Evolutionary conservation across 2,797 vertebrate genomes (phyloP).

Genomic region (Erethizon dorsatum): DNA sequence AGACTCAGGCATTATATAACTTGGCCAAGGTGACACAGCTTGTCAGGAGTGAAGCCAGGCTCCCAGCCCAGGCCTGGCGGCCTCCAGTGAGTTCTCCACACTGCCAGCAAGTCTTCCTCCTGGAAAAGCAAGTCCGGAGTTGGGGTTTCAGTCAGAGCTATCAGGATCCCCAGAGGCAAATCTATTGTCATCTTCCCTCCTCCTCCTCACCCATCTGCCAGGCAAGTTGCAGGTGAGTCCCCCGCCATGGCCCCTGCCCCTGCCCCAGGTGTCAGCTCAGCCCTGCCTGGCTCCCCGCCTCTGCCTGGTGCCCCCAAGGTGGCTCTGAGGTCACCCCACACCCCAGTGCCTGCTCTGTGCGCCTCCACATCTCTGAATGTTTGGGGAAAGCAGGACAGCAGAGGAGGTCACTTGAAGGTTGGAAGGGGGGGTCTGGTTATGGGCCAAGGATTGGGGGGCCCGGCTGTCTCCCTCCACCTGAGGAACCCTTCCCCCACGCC

Average conservation of each 20-base stretch:
- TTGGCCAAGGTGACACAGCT: slow-evolving; percentile 83
- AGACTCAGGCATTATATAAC: slow-evolving; percentile 80
- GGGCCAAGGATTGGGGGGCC: slow-evolving; percentile 27
- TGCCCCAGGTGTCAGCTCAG: slow-evolving; percentile 75
- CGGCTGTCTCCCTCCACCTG: slow-evolving; percentile 2
- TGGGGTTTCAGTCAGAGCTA: slow-evolving; percentile 76
- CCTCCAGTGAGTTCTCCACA: slow-evolving; percentile 71
- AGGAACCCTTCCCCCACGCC: slow-evolving; percentile 8
- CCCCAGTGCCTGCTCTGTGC: slow-evolving; percentile 27
- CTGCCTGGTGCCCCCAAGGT: slow-evolving; percentile 82
- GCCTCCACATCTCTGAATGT: slow-evolving; percentile 15
- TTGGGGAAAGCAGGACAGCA: slow-evolving; percentile 46
- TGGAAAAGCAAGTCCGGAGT: slow-evolving; percentile 75
- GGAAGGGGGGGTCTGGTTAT: slow-evolving; percentile 48
- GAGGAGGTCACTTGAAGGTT: slow-evolving; percentile 84
- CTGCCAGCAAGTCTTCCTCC: slow-evolving; percentile 77
- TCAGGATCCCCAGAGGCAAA: slow-evolving; percentile 79
- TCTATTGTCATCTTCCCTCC: slow-evolving; percentile 81
- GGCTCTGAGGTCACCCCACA: slow-evolving; percentile 82
- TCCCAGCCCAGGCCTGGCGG: slow-evolving; percentile 70
- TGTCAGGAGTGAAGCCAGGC: slow-evolving; percentile 76
- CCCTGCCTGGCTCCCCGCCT: slow-evolving; percentile 70
- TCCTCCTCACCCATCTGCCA: slow-evolving; percentile 82
- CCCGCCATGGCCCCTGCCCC: slow-evolving; percentile 71
- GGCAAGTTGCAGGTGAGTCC: slow-evolving; percentile 79